Percentiles rank a stretch among this genome's conserved stretches.
Evolutionary conservation across 1,140 invertebrate species (phyloP).

Genomic region (Pseudomyrmex flavicornis): DNA sequence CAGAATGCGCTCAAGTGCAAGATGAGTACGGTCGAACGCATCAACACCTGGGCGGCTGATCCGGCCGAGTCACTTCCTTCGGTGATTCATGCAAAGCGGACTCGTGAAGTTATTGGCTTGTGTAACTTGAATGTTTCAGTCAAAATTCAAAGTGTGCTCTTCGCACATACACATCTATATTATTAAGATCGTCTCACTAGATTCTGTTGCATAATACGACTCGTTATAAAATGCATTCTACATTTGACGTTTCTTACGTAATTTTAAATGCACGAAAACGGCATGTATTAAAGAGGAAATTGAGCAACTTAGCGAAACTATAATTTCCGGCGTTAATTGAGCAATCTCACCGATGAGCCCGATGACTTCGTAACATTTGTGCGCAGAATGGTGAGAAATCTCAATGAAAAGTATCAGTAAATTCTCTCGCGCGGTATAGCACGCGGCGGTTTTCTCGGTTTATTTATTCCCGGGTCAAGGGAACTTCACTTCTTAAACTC

Average conservation of each 20-base stretch:
- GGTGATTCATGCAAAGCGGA: constrained; percentile 61
- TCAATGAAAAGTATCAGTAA: constrained; percentile 58
- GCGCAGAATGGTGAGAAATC: neutral
- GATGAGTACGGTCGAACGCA: constrained; percentile 60
- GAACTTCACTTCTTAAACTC: constrained; percentile 71
- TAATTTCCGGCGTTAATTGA: constrained; percentile 60
- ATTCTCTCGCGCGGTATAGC: constrained; percentile 35
- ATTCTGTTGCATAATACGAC: neutral
- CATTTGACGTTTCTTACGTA: neutral
- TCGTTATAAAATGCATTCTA: neutral
- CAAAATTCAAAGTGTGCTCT: neutral
- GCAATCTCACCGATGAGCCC: constrained; percentile 3
- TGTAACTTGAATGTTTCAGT: neutral
- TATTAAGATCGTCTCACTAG: neutral
- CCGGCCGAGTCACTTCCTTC: constrained; percentile 32
- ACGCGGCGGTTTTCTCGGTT: constrained; percentile 65
- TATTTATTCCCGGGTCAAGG: constrained; percentile 75
- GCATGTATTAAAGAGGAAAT: no score
- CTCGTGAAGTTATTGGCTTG: neutral
- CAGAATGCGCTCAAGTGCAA: constrained; percentile 58
- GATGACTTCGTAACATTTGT: constrained; percentile 42
- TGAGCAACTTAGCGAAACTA: neutral
- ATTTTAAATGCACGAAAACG: no score
- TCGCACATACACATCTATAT: no score
- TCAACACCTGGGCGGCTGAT: constrained; percentile 51